Conservation (phyloP, 2,888 invertebrate genomes). For the Coelopa pilipes region DNA sequence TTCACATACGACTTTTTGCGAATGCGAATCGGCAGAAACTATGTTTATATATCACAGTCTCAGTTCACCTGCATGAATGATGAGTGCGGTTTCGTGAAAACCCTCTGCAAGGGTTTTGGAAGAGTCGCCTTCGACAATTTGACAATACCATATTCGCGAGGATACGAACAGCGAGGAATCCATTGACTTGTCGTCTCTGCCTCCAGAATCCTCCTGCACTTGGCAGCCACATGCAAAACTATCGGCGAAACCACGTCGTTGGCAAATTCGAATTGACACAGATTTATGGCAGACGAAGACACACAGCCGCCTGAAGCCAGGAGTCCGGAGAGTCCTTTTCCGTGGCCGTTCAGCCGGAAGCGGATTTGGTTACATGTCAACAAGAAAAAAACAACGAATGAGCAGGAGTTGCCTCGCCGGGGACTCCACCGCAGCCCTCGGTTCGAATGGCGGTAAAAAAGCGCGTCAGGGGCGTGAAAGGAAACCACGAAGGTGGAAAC, state of each 20-base stretch:
- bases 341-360: slow-evolving; percentile 28
- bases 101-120: not conserved
- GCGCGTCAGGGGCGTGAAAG: not conserved
- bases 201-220: no score
- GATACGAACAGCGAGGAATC: slow-evolving; percentile 19
- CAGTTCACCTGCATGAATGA: no score
- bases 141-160: slow-evolving; percentile 27
- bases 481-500: slow-evolving; percentile 8
- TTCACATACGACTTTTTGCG: no score
- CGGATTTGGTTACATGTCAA: slow-evolving; percentile 3
- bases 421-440: no score
- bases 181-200: slow-evolving; percentile 33
- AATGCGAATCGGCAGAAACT: no score
- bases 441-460: not conserved
- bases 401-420: no score
- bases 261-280: slow-evolving; percentile 43
- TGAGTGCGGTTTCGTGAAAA: no score
- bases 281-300: slow-evolving; percentile 43
- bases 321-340: not conserved
- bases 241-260: slow-evolving; percentile 39
- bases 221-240: slow-evolving; percentile 39
- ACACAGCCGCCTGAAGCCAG: not conserved
- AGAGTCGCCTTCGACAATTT: slow-evolving; percentile 13
- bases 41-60: no score
- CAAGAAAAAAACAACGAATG: not conserved